Conservation (phyloP, 1,140 invertebrate genomes). For the Bombus affinis region DNA sequence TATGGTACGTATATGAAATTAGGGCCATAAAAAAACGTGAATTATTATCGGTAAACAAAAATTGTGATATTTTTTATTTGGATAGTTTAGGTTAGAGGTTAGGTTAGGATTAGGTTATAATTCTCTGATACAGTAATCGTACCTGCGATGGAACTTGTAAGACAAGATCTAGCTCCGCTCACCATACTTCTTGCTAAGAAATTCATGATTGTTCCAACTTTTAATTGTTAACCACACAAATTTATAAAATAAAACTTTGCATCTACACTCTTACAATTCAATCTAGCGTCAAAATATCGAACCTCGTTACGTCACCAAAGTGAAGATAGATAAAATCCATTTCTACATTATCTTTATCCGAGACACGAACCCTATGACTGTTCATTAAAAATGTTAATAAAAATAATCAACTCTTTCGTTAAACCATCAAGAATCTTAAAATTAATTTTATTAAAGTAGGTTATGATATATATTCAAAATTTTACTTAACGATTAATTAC, state of each 20-base stretch:
- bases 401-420: background rate
- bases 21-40: background rate
- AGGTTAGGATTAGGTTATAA: background rate
- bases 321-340: background rate
- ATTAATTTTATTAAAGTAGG: background rate
- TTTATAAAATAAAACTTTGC: no score
- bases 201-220: conserved; percentile 65
- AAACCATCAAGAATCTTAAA: background rate
- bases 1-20: background rate
- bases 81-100: conserved; percentile 43
- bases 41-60: conserved; percentile 1
- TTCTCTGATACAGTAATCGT: conserved; percentile 1
- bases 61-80: background rate
- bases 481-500: background rate
- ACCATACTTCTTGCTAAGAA: conserved; percentile 60
- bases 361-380: background rate
- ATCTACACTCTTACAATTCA: background rate
- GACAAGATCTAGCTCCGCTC: conserved; percentile 55
- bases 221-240: conserved; percentile 7
- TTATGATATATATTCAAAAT: background rate
- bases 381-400: background rate
- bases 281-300: background rate
- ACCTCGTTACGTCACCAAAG: background rate
- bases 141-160: conserved; percentile 66
- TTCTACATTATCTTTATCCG: conserved; percentile 6